Evolutionary conservation across 1,140 invertebrate species (phyloP).

Genomic region (Holotrichia oblita): DNA sequence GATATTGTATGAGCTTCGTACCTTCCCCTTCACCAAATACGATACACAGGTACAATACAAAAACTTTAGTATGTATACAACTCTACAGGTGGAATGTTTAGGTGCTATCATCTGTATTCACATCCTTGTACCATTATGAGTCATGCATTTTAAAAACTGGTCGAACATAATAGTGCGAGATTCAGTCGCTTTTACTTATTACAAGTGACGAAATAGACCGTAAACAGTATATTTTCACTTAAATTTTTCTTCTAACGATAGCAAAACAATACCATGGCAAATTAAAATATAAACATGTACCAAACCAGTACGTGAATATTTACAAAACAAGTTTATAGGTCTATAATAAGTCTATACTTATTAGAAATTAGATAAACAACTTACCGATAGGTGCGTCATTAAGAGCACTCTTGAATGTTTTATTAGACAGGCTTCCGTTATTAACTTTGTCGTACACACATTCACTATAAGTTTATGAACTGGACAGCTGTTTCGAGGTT

Average conservation of each 20-base stretch:
- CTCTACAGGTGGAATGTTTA: neutral
- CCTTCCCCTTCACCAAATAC: too few relatives aligned
- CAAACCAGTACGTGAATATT: neutral
- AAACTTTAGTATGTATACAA: neutral
- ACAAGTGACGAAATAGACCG: constrained; percentile 6
- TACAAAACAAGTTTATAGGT: neutral
- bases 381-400: constrained; percentile 10
- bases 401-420: constrained; percentile 6
- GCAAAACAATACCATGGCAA: neutral
- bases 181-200: neutral
- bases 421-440: constrained; percentile 4
- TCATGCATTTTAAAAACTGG: neutral
- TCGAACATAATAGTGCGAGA: neutral
- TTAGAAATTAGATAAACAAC: constrained; percentile 2
- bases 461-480: neutral
- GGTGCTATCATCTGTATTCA: neutral
- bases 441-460: neutral
- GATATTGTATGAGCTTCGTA: too few relatives aligned
- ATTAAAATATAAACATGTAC: neutral
- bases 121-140: neutral
- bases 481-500: neutral
- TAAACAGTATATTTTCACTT: constrained; percentile 9
- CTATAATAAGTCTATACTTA: too few relatives aligned
- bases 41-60: too few relatives aligned
- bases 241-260: neutral